Evolutionary conservation across 2,888 invertebrate species (phyloP).

Genomic region (Cyaniris semiargus): DNA sequence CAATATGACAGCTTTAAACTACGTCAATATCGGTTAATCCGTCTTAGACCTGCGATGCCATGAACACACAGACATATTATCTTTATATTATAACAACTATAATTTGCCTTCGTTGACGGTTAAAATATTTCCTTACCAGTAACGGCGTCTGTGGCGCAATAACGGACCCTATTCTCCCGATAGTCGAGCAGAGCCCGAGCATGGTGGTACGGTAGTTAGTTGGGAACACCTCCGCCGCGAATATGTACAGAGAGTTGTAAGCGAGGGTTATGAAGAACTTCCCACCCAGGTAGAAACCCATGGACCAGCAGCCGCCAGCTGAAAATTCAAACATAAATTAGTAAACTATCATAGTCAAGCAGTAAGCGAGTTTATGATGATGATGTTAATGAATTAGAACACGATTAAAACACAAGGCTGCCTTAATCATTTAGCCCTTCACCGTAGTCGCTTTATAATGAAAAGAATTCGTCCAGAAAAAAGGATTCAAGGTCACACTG

Average conservation of each 20-base stretch:
- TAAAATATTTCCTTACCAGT: conserved; percentile 69
- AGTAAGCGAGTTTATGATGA: not conserved
- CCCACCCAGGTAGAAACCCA: conserved; percentile 81
- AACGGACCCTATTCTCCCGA: conserved; percentile 84
- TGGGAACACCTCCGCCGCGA: conserved; percentile 85
- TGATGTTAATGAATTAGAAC: not conserved
- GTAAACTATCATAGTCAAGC: not conserved
- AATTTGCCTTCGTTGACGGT: no score
- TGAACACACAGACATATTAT: no score
- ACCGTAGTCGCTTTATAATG: no score
- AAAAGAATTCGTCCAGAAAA: no score
- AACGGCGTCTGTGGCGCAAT: conserved; percentile 84
- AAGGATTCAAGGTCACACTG: no score
- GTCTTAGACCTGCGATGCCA: no score
- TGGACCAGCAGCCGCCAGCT: conserved; percentile 76
- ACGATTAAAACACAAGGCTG: no score
- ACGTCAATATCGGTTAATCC: no score
- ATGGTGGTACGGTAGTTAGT: conserved; percentile 84
- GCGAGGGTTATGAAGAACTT: conserved; percentile 85
- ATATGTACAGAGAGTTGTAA: conserved; percentile 83
- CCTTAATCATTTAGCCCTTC: no score
- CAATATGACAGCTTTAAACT: no score
- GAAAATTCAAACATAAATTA: conserved; percentile 33
- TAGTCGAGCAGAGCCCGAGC: conserved; percentile 83
- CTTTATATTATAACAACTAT: no score